phyloP scores from a whole-genome alignment of 1,140 invertebrate genomes.

The Dysdera silvatica region DNA sequence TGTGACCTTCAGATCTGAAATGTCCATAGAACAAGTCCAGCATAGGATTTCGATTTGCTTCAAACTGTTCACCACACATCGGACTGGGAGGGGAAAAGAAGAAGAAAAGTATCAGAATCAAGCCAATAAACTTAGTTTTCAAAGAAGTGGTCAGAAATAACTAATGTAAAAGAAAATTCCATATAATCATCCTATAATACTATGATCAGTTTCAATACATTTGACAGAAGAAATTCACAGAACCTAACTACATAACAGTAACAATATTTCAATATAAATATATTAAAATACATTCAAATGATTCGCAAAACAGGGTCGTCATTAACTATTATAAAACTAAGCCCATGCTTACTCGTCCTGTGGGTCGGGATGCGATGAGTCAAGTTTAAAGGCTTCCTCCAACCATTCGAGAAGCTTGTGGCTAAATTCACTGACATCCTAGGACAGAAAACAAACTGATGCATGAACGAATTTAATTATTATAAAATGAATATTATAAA shows the following conservation, averaged over 20 bases:
- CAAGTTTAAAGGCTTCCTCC: slow-evolving; percentile 47
- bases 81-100: neutral
- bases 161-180: no score
- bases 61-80: slow-evolving; percentile 16
- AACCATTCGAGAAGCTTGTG: slow-evolving; percentile 49
- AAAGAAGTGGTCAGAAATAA: no score
- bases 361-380: neutral
- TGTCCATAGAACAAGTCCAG: slow-evolving; percentile 49
- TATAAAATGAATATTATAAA: neutral
- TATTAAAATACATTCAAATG: no score
- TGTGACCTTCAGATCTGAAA: slow-evolving; percentile 44
- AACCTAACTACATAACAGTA: neutral
- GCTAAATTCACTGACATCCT: slow-evolving; percentile 51
- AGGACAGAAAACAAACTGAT: slow-evolving; percentile 29
- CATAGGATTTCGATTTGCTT: slow-evolving; percentile 45
- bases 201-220: no score
- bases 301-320: no score
- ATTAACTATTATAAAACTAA: no score
- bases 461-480: neutral
- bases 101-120: neutral
- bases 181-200: no score
- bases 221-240: no score
- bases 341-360: neutral
- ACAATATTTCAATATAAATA: neutral
- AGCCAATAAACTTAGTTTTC: neutral